Base-by-base conservation (phyloP, 64 coral and sea anemone species). In the Porites australiensis region DNA sequence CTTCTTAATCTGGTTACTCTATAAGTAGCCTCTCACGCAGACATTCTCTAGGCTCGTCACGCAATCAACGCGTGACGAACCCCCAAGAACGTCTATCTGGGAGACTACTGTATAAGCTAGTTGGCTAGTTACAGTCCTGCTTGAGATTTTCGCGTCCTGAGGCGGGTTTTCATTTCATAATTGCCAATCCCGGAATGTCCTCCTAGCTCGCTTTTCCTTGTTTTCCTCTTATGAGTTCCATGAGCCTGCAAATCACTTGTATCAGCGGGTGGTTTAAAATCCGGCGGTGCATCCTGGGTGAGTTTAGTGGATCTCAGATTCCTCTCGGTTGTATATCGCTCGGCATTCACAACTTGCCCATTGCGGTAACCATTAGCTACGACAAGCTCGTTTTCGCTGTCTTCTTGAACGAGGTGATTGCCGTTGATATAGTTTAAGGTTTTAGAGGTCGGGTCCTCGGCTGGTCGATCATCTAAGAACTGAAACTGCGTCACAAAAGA, bases 361-460 rank as follows among this genome's bases (percentile, higher is more conserved):
- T 68, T 69, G 7, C 51, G 47, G 49, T 47, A 51, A 63, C 63
- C 81, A 69, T 69, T 84, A 4, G 62, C 2, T 2, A 46, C 6
- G n/a, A 37, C 13, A 12, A 16, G n/a, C 5, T 48, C 18, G 14
- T 67, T 23, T 51, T n/a, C 81, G 23, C 67, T 49, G 16, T 72
- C 79, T 16, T 54, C 44, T 48, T 83, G 77, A 13, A 74, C 8
- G 37, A 83, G 14, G 43, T 83, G 89, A 20, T 81, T 84, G 2
- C 94, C 94, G 18, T 95, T 86, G 0, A 95, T 55, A 23, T 95
- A 95, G 45, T 91, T 89, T 22, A 91, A 45, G 64, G 89, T 88
- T 75, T 91, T 95, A 19, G 47, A 88, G 3, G 63, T 91, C 0
- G 92, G 37, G n/a, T 95, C 93, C 12, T 95, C 94, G 8, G 82